phyloP scores from a whole-genome alignment of 2,113 vertebrate species.

The Eulemur rufifrons region DNA sequence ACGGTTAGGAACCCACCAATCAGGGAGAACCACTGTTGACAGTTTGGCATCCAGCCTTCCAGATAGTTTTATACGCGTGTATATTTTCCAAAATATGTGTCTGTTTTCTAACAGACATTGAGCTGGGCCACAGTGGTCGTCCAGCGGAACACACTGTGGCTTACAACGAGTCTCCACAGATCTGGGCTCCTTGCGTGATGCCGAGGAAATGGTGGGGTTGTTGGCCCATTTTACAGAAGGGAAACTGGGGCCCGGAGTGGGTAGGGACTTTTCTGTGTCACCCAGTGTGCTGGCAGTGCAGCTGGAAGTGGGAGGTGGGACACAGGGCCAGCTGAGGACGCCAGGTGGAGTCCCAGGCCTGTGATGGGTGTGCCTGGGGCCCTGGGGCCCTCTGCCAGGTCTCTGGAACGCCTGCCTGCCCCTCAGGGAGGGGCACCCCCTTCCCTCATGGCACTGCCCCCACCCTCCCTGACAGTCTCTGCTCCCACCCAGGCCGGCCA shows the following conservation, averaged over 20 bases:
- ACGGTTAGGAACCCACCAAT: not conserved
- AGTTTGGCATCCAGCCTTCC: not conserved
- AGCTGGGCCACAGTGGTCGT: accelerated
- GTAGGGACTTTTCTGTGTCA: not conserved
- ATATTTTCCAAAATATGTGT: not conserved
- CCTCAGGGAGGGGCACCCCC: not conserved
- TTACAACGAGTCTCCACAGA: not conserved
- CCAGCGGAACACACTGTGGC: not conserved
- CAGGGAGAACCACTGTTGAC: not conserved
- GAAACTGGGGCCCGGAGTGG: not conserved
- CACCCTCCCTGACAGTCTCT: not conserved
- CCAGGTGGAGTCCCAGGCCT: not conserved
- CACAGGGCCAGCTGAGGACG: not conserved
- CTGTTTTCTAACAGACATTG: not conserved
- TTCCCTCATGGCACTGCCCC: not conserved
- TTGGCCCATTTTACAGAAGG: not conserved
- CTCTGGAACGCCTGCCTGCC: not conserved
- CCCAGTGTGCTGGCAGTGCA: not conserved
- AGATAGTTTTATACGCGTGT: not conserved
- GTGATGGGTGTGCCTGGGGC: not conserved
- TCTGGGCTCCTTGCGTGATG: not conserved
- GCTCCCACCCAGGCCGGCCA: not conserved
- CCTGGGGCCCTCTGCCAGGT: not conserved
- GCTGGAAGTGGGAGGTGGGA: not conserved
- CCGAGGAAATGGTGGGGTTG: not conserved